phyloP scores from a whole-genome alignment of 2,888 invertebrate genomes.

The Drosophila buzzatii region DNA sequence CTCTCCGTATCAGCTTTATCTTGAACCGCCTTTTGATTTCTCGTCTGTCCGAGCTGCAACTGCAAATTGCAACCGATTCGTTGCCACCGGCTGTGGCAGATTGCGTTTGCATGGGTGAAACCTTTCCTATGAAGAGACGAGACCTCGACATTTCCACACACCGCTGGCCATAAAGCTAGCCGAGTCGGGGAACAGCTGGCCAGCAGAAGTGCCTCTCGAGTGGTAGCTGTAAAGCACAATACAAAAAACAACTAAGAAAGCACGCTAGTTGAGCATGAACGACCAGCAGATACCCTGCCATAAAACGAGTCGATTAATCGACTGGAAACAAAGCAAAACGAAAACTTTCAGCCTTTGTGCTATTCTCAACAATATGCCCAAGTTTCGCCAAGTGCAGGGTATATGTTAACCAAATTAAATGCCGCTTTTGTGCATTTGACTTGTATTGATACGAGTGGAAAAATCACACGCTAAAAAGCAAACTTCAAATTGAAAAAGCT shows the following conservation, averaged over 20 bases:
- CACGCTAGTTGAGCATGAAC: not conserved
- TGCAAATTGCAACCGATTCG: constrained; percentile 67
- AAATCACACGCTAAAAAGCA: constrained; percentile 46
- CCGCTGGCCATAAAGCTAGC: constrained; percentile 36
- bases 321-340: no score
- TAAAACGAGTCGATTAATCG: no score
- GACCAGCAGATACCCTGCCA: not conserved
- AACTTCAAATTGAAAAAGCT: constrained; percentile 31
- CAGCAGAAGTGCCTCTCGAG: constrained; percentile 16
- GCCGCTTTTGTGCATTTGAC: constrained; percentile 57
- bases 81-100: constrained; percentile 55
- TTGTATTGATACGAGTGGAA: constrained; percentile 41
- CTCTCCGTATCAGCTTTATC: not conserved
- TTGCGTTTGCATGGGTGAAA: constrained; percentile 42
- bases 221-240: constrained; percentile 56
- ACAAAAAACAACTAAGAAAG: not conserved
- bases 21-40: constrained; percentile 41
- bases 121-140: constrained; percentile 49
- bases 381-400: not conserved
- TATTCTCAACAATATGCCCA: not conserved
- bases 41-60: constrained; percentile 56
- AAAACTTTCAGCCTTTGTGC: no score
- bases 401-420: constrained; percentile 34
- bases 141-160: constrained; percentile 38
- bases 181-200: not conserved